Base-by-base conservation (phyloP, 2,888 invertebrate species). In the Zelleria hepariella region DNA sequence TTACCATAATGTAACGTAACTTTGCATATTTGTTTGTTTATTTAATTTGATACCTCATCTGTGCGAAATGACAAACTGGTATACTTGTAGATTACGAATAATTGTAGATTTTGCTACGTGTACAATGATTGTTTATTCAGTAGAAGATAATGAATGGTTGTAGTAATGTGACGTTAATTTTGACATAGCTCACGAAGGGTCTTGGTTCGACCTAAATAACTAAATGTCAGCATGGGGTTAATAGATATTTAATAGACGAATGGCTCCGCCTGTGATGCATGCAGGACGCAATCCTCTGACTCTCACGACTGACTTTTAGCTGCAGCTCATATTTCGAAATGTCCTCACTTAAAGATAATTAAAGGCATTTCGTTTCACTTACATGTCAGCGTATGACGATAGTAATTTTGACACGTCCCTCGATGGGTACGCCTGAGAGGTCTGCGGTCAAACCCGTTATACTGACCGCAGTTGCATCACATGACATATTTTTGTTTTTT, bases 191-290 rank as follows among this genome's bases (percentile, higher is more conserved):
- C n/a, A 7, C 27, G 55, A 23, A 55, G 55, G 55, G 27, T 27
- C 21, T 15, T 8, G 49, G 7, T 15, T 5, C 58, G 58, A 49
- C 58, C 58, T 49, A 26, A 32, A 58, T 58, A 48, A 26, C 51
- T 64, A 70, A 72, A 71, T 71, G 68, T 63, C 72, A 69, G 59
- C 63, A 57, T 57, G 58, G 62, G 67, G 65, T 70, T 73, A 72
- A 73, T 75, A 69, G 68, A 69, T 69, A 70, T 74, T 73, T 71
- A 71, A 75, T 72, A 69, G 66, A 62, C 63, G 62, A 61, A 64
- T 3, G 32, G 18, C 25, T 6, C n/a, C 7, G 6, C 27, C n/a
- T 27, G 24, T 48, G 24, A 47, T 24, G n/a, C 32, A 56, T 27
- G 64, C 62, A 62, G 58, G 62, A 62, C 61, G 62, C 61, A 65